phyloP scores from a whole-genome alignment of 2,113 vertebrate genomes.

The Nymphicus hollandicus region DNA sequence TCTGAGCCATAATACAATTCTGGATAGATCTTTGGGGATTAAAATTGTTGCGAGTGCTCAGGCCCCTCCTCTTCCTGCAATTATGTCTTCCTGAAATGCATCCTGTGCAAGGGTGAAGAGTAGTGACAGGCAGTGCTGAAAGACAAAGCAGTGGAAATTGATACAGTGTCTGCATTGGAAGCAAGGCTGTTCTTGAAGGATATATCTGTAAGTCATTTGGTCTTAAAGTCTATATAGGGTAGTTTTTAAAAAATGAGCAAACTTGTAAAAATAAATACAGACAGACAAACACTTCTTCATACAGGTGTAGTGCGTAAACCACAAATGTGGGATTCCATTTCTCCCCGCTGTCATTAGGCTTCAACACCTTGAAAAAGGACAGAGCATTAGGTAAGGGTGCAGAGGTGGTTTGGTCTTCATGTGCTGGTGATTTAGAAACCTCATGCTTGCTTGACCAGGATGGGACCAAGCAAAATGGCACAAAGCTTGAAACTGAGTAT shows the following conservation, averaged over 20 bases:
- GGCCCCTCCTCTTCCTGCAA: constrained; percentile 38
- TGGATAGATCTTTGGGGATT: neutral
- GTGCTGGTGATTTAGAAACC: neutral
- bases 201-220: neutral
- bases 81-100: constrained; percentile 27
- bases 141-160: neutral
- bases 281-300: neutral
- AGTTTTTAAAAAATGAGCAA: neutral
- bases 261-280: neutral
- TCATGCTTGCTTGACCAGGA: neutral
- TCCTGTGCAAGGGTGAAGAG: constrained; percentile 51
- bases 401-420: neutral
- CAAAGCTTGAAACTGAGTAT: rapidly evolving
- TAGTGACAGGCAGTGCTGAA: neutral
- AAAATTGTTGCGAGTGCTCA: neutral
- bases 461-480: neutral
- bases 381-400: neutral
- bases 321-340: neutral
- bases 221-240: neutral
- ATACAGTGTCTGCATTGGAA: neutral
- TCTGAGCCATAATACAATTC: neutral
- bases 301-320: neutral
- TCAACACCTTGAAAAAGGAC: neutral
- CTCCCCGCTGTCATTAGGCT: neutral
- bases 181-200: neutral